These are phyloP conservation scores for Drosophila paramelanica DNA, from an alignment of 2,888 invertebrate species.

Conservation along the genomic window DNA sequence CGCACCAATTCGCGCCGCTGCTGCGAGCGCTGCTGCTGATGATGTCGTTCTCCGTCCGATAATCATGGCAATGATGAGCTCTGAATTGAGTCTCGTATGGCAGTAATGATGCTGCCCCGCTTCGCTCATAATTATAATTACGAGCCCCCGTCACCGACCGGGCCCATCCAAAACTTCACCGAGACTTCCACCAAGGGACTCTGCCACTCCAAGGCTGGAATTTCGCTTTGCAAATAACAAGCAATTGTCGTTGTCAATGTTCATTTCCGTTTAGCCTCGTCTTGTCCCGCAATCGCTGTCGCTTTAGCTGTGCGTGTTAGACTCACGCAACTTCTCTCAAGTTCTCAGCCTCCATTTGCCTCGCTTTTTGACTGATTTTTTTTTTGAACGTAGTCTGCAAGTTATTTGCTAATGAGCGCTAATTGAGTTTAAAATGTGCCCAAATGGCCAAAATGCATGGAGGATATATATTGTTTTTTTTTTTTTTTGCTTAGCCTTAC, in stretches of 20 bases:
- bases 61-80: slow-evolving; percentile 78
- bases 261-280: slow-evolving; percentile 79
- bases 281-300: background rate
- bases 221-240: slow-evolving; percentile 82
- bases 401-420: slow-evolving; percentile 78
- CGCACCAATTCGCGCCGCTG: slow-evolving; percentile 70
- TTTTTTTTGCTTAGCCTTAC: background rate
- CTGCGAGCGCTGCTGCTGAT: slow-evolving; percentile 51
- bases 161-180: background rate
- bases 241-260: slow-evolving; percentile 83
- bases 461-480: background rate
- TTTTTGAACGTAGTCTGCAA: slow-evolving; percentile 46
- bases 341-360: slow-evolving; percentile 18
- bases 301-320: slow-evolving; percentile 53
- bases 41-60: slow-evolving; percentile 70
- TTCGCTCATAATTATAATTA: slow-evolving; percentile 78
- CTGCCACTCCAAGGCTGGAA: slow-evolving; percentile 67
- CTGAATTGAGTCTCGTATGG: slow-evolving; percentile 56
- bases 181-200: slow-evolving; percentile 22
- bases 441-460: slow-evolving; percentile 64
- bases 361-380: slow-evolving; percentile 64
- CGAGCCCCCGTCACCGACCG: slow-evolving; percentile 36
- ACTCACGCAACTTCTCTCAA: slow-evolving; percentile 10
- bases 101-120: slow-evolving; percentile 70
- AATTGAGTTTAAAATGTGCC: slow-evolving; percentile 76